Evolutionary conservation across 2,888 invertebrate genomes (phyloP), one percentile per base, ranked within the genome.

Genomic region (Orthosia incerta): DNA sequence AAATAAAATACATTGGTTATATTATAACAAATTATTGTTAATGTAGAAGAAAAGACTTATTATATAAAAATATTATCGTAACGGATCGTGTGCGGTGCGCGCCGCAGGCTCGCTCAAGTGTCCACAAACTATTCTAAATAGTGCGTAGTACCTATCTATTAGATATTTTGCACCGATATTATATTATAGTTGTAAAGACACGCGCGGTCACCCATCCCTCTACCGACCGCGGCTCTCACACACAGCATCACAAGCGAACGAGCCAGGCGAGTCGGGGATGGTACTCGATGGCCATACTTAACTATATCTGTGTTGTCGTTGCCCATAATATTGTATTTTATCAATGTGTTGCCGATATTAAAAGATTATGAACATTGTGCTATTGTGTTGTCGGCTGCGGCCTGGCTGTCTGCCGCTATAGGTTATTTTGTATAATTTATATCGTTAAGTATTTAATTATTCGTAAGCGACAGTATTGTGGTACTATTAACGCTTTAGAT

Each of bases 91-190:
- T 91, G 89, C 87, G 89, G 88, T 83, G 90, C 87, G 89, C 89
- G 84, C 85, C 84, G 87, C 86, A 79, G 85, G 87, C 85, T 89
- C 91, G 92, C 91, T 92, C 91, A 90, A 91, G 90, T 90, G 94
- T 94, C 94, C 95, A 93, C 93, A 88, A 90, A 92, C 92, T 95
- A 94, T 95, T 95, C 94, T 94, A 94, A 95, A 95, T 95, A 95
- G 94, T 88, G 90, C 89, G 93, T 94, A 95, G 94, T 89, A 87
- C 76, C 88, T 91, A 90, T 91, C 93, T 94, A 91, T 94, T 96
- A 95, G 95, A 94, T 87, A 93, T 95, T 95, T 95, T 95, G 96
- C 96, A 96, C 96, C 90, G 92, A 93, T 94, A 94, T 90, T 93
- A 92, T 94, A 94, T 90, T 92, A 91, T 93, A 92, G 91, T 87